Evolutionary conservation across 2,113 vertebrate species (phyloP).

Genomic region (Notothenia rossii): DNA sequence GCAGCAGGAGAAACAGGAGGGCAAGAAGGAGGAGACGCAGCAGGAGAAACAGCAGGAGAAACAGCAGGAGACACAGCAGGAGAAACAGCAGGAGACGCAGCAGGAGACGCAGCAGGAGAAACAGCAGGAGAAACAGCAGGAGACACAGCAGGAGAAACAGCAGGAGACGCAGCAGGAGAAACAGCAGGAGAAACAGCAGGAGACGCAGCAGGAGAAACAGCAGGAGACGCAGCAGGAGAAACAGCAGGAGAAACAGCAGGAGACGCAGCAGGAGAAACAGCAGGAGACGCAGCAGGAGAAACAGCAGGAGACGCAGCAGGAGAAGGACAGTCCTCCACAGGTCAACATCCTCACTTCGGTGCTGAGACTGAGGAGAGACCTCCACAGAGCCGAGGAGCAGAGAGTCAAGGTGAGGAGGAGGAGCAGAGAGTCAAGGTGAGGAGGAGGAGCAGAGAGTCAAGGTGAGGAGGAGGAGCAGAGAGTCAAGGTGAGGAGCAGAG

Average conservation of each 20-base stretch:
- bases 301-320: background rate
- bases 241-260: slow-evolving; percentile 22
- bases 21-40: slow-evolving; percentile 43
- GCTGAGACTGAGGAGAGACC: slow-evolving; percentile 86
- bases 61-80: too few species aligned
- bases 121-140: too few species aligned
- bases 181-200: too few species aligned
- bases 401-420: slow-evolving; percentile 82
- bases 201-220: slow-evolving; percentile 13
- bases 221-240: slow-evolving; percentile 11
- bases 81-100: too few species aligned
- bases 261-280: slow-evolving; percentile 15
- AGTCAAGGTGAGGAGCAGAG: too few species aligned
- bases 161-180: too few species aligned
- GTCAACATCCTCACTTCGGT: slow-evolving; percentile 83
- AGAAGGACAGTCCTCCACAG: slow-evolving; percentile 60
- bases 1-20: slow-evolving; percentile 11
- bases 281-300: slow-evolving; percentile 9
- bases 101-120: too few species aligned
- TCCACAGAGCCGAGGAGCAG: slow-evolving; percentile 83
- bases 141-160: too few species aligned
- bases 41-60: too few species aligned
- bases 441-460: too few species aligned
- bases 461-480: too few species aligned
- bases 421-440: too few species aligned